Evolutionary conservation across 1,140 invertebrate species (phyloP), one percentile per base, ranked within the genome.

Genomic region (Nasonia giraulti): DNA sequence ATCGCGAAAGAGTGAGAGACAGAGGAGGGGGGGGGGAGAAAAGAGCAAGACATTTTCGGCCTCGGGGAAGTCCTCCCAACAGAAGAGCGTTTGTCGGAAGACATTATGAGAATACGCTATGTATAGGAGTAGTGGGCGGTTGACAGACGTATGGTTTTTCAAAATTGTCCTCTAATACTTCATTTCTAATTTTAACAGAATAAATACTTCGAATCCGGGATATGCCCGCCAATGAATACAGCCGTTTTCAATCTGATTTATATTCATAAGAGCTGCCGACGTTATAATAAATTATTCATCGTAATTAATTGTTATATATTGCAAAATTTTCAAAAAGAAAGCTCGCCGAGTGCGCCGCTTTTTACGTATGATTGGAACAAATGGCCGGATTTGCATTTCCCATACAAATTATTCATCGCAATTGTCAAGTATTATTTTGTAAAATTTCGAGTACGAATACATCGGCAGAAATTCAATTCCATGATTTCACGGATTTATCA

Each of bases 351-450:
- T 1, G n/a, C 27, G 14, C 11, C 27, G 37, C 31, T 62, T 78
- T 78, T 55, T 31, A 62, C 50, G 31, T 37, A 40, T n/a, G 62
- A 66, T 68, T 23, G 33, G n/a, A n/a, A 68, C 17, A 33, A 14
- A 10, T 50, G 76, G 3, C 5, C 23, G 50, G 62, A 80, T 71
- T 73, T 37, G n/a, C 66, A 44, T 73, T 50, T 31, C 5, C 66
- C 27, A 31, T 75, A 75, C 62, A 82, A 82, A 74, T 82, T 74
- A 74, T 82, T 82, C 80, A 82, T 73, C 31, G 27, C 55, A 82
- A 82, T 82, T 75, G 69, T 82, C 69, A 37, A 17, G 17, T 47
- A 82, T 82, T 82, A 62, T 82, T 73, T 71, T 81, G 79, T 55
- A 73, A 81, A 81, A 81, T 73, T 69, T 80, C 27, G n/a, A 23